Percentiles rank a stretch among this genome's conserved stretches.
Evolutionary conservation across 2,797 vertebrate genomes (phyloP).

Genomic region (Antrozous pallidus): DNA sequence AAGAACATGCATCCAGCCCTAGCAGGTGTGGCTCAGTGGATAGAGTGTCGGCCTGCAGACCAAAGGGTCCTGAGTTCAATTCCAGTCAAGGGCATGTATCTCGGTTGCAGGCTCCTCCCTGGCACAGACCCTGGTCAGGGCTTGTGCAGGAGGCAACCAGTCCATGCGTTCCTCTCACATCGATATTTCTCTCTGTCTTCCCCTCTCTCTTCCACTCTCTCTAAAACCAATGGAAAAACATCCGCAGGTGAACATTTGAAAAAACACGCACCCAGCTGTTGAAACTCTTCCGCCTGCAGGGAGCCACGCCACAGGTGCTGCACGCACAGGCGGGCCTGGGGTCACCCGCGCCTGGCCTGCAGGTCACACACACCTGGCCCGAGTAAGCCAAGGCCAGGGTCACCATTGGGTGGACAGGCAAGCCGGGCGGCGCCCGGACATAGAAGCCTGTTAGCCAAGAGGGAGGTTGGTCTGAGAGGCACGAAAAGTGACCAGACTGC

Average conservation of each 20-base stretch:
- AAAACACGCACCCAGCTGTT: background rate
- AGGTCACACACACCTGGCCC: background rate
- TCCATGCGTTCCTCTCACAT: too few relatives aligned
- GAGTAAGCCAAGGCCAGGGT: background rate
- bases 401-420: background rate
- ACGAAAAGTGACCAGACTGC: background rate
- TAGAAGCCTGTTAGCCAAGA: rapidly evolving
- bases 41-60: too few relatives aligned
- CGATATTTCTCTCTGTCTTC: too few relatives aligned
- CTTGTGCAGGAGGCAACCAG: too few relatives aligned
- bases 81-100: too few relatives aligned
- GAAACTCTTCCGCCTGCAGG: background rate
- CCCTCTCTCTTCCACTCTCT: too few relatives aligned
- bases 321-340: background rate
- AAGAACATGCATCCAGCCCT: background rate
- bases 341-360: background rate
- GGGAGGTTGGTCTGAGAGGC: background rate
- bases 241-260: too few relatives aligned
- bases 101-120: too few relatives aligned
- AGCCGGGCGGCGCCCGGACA: background rate
- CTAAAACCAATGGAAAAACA: too few relatives aligned
- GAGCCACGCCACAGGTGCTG: background rate
- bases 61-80: too few relatives aligned
- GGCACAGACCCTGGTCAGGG: too few relatives aligned
- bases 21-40: too few relatives aligned